Percentiles rank a stretch among this genome's conserved stretches.
Evolutionary conservation across 2,113 vertebrate species (phyloP).

Genomic region (Eolophus roseicapilla): DNA sequence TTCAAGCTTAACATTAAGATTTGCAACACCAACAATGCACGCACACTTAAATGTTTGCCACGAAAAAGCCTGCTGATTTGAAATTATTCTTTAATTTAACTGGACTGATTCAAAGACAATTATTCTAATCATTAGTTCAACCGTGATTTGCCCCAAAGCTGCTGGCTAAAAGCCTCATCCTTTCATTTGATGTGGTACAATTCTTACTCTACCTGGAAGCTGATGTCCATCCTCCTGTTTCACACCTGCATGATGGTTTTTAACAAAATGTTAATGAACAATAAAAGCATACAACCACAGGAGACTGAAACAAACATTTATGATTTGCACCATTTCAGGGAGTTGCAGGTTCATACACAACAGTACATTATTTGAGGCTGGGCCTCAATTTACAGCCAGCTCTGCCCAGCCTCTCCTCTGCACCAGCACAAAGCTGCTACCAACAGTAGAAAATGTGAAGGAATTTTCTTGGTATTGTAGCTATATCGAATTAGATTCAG

Average conservation of each 20-base stretch:
- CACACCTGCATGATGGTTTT: conserved; percentile 88
- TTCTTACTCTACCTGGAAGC: conserved; percentile 90
- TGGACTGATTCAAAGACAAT: not conserved
- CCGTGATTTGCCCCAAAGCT: conserved; percentile 36
- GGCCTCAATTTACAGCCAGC: not conserved
- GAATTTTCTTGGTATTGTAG: not conserved
- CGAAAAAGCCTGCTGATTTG: not conserved
- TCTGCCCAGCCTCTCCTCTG: not conserved
- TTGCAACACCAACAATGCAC: not conserved
- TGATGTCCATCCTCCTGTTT: conserved; percentile 89
- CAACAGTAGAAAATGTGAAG: accelerated
- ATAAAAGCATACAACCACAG: conserved; percentile 18
- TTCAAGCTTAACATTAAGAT: not conserved
- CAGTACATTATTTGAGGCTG: not conserved
- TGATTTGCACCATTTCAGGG: not conserved
- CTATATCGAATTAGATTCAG: not conserved
- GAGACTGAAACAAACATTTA: not conserved
- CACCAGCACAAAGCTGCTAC: not conserved
- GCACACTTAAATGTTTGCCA: not conserved
- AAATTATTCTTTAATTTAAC: conserved; percentile 9
- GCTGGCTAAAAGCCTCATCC: not conserved
- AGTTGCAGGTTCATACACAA: not conserved
- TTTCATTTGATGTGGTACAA: not conserved
- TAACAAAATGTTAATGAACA: conserved; percentile 84
- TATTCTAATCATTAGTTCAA: conserved; percentile 14